A percentile compares a stretch with the other conserved stretches of the same genome.
Conservation (phyloP, 35 echinoderm and acorn worm genomes). For the Apostichopus californicus region DNA sequence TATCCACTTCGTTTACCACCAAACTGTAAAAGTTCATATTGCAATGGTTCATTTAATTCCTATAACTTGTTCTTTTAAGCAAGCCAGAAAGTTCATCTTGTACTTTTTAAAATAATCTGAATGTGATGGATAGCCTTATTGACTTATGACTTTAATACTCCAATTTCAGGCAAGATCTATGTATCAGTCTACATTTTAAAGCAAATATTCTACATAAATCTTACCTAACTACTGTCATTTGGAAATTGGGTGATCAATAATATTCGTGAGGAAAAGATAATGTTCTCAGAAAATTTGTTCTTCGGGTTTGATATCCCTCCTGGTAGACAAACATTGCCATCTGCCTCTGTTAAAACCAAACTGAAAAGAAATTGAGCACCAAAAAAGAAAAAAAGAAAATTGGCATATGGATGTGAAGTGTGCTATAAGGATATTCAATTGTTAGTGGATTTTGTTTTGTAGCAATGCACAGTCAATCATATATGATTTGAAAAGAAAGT, state of each 20-base stretch:
- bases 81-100: not conserved
- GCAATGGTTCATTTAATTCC: slow-evolving; percentile 3
- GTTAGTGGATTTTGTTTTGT: no score
- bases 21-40: not conserved
- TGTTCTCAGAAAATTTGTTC: not conserved
- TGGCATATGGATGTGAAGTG: no score
- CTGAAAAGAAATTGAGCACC: not conserved
- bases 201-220: not conserved
- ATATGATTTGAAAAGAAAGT: no score
- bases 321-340: slow-evolving; percentile 44
- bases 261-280: slow-evolving; percentile 40
- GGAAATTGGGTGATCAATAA: not conserved
- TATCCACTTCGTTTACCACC: not conserved
- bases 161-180: not conserved
- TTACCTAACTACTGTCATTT: not conserved
- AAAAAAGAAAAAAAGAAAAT: no score
- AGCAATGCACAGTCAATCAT: no score
- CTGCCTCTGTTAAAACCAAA: not conserved
- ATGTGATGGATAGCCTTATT: not conserved
- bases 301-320: not conserved
- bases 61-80: not conserved
- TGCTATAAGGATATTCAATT: no score
- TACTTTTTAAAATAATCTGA: not conserved
- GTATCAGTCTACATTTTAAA: not conserved
- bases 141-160: not conserved